Evolutionary conservation across 2,888 invertebrate genomes (phyloP), one percentile per base, ranked within the genome.

Genomic region (Brenthis ino): DNA sequence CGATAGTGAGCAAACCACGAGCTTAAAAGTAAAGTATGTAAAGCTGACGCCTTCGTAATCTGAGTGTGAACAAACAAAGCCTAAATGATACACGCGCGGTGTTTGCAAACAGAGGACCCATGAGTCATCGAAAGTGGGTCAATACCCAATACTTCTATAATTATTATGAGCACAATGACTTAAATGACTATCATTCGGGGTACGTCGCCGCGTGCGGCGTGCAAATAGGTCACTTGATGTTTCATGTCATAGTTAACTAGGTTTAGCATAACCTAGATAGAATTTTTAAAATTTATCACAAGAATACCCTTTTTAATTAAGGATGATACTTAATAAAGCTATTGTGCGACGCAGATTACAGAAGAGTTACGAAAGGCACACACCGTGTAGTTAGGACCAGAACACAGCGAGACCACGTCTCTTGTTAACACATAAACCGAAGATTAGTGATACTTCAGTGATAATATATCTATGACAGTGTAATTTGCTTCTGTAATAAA

Each of bases 181-280:
- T 54, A 54, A 20, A 54, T 54, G 20, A 20, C 20, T 20, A 54
- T 54, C 8, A 20, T 24, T 8, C 12, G 53, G 11, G 24, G 53
- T 33, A 28, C 37, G 37, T 43, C 16, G 20, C 6, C 16, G 16
- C 43, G 37, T 5, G 33, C 53, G 11, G 12, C 5, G 33, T 2
- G 33, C n/a, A 11, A 5, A 60, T 60, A 60, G 60, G 60, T 60
- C 58, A 60, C 2, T n/a, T 12, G 3, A 50, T 60, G 28, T 60
- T 48, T 50, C 28, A 12, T 60, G n/a, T 14, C 28, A 50, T 50
- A 50, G 33, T 33, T n/a, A 6, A 13, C 11, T 33, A 50, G 1
- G 11, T 33, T 28, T 33, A 24, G 13, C 16, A 43, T 33, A 8
- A 43, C 11, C 37, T 43, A 11, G 1, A 11, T 11, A 11, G 2